These are phyloP conservation scores for Tetheella fluctuosa DNA, from an alignment of 2,888 invertebrate genomes.

Conservation along the genomic window DNA sequence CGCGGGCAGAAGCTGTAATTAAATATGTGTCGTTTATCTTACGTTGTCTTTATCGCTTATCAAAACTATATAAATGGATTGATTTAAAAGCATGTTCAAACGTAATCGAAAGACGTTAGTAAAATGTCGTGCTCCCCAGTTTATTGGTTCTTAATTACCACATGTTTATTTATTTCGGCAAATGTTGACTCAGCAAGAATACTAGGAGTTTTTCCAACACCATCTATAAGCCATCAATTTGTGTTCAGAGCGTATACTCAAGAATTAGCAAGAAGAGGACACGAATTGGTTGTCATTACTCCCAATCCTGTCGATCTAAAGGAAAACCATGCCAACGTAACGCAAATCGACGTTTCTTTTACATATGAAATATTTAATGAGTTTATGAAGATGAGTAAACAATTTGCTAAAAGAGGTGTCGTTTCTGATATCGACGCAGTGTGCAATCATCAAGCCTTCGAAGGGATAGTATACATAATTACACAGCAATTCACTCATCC, in stretches of 20 bases:
- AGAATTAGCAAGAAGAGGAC: conserved; percentile 17
- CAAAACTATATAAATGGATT: too few species aligned
- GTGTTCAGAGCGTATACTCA: conserved; percentile 15
- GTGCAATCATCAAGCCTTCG: not conserved
- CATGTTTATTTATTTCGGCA: too few species aligned
- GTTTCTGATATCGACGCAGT: conserved; percentile 3
- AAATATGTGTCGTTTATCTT: too few species aligned
- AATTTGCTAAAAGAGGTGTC: conserved; percentile 13
- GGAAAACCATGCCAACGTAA: conserved; percentile 13
- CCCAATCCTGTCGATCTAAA: conserved; percentile 15
- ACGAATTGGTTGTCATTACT: conserved; percentile 18
- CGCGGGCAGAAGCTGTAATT: too few species aligned
- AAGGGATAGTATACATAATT: not conserved
- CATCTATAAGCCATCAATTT: conserved; percentile 25
- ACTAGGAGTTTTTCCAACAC: conserved; percentile 20
- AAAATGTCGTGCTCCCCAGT: too few species aligned
- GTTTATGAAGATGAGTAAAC: not conserved
- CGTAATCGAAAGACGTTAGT: too few species aligned
- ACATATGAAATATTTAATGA: not conserved
- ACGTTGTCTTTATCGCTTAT: too few species aligned
- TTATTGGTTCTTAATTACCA: too few species aligned
- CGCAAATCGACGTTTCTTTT: conserved; percentile 15
- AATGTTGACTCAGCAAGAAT: conserved; percentile 17
- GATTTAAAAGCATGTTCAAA: too few species aligned
- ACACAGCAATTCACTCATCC: conserved; percentile 3